Percentiles rank a stretch among this genome's conserved stretches.
These are phyloP conservation scores for Tokudaia tokunoshimensis DNA, from an alignment of 2,797 vertebrate genomes.

Conservation along the genomic window DNA sequence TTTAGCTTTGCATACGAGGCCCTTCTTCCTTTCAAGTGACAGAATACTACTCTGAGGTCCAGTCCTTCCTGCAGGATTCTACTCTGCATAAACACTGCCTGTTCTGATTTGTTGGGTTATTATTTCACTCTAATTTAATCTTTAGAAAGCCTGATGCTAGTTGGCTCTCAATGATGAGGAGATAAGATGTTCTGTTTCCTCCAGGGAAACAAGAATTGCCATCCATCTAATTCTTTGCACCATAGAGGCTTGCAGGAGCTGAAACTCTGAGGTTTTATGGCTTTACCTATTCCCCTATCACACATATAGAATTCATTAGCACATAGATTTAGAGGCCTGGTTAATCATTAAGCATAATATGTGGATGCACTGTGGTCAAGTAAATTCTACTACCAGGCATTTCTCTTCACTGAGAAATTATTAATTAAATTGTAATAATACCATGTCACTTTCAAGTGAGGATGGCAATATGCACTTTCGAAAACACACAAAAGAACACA, in stretches of 20 bases:
- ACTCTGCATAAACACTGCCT: background rate
- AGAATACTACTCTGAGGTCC: background rate
- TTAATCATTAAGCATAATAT: conserved; percentile 45
- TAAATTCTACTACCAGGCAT: conserved; percentile 38
- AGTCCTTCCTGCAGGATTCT: background rate
- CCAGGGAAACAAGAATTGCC: conserved; percentile 22
- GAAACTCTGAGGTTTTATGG: conserved; percentile 60
- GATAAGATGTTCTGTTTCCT: conserved; percentile 38
- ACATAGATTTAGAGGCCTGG: conserved; percentile 60
- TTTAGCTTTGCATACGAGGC: background rate
- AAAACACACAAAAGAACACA: background rate
- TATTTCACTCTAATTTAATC: conserved; percentile 52
- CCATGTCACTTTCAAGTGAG: conserved; percentile 7
- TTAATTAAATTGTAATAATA: conserved; percentile 61
- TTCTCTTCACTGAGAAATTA: conserved; percentile 55
- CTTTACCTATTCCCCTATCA: conserved; percentile 47
- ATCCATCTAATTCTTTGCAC: conserved; percentile 25
- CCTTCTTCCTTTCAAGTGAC: background rate
- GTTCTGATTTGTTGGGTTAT: conserved; percentile 14
- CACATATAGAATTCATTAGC: conserved; percentile 62
- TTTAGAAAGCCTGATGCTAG: conserved; percentile 15
- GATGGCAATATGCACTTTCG: background rate
- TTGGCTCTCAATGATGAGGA: conserved; percentile 8
- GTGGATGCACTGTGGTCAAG: conserved; percentile 23
- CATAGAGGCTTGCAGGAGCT: background rate